Percentiles rank a stretch among this genome's conserved stretches.
phyloP scores from a whole-genome alignment of 2,797 vertebrate genomes.

The Columba guinea region DNA sequence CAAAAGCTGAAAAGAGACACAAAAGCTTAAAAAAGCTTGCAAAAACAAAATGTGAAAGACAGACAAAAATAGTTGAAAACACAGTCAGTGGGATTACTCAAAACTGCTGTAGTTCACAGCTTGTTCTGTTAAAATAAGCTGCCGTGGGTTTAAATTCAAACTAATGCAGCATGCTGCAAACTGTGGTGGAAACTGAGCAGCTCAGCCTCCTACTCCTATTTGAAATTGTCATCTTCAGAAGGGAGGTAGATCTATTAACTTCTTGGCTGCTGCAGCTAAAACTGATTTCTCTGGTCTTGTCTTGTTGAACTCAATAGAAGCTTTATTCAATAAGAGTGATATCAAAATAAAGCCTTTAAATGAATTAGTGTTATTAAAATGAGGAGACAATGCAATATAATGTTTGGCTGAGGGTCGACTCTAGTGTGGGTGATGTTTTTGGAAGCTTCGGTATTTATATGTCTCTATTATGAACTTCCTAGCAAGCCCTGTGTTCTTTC shows the following conservation, averaged over 20 bases:
- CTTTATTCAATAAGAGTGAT: neutral
- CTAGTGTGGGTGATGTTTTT: neutral
- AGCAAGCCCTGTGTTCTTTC: neutral
- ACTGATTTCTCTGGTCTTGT: neutral
- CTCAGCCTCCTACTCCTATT: neutral
- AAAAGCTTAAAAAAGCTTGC: neutral
- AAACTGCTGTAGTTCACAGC: neutral
- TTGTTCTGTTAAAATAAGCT: conserved; percentile 13
- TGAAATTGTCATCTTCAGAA: neutral
- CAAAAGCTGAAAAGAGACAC: neutral
- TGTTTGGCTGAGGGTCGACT: neutral
- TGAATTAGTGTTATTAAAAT: neutral
- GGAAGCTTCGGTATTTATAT: neutral
- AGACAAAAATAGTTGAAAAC: neutral
- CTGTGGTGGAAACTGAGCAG: neutral
- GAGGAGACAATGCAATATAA: neutral
- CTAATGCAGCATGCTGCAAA: neutral
- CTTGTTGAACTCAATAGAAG: neutral
- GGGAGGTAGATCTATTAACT: neutral
- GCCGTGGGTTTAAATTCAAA: neutral
- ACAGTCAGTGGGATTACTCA: neutral
- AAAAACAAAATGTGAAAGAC: neutral
- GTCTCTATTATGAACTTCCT: neutral
- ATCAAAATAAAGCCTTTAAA: neutral
- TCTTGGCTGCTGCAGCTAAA: neutral